Evolutionary conservation across 2,888 invertebrate genomes (phyloP).

Genomic region (Hymenopus coronatus): DNA sequence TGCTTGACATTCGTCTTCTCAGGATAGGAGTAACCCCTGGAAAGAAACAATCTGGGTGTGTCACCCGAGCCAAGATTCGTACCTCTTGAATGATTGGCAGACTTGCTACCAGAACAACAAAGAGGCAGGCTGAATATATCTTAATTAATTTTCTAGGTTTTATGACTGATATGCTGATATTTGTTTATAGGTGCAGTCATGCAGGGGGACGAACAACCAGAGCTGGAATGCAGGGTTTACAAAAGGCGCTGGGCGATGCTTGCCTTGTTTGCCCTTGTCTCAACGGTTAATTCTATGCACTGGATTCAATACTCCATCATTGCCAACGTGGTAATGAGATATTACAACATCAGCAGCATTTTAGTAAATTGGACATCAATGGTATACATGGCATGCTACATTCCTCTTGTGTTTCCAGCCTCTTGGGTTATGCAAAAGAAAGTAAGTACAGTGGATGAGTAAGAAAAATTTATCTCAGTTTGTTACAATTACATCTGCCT

Average conservation of each 20-base stretch:
- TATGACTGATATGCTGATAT: background rate
- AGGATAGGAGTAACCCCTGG: too few species aligned
- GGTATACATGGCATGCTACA: slow-evolving; percentile 60
- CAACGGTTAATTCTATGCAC: slow-evolving; percentile 55
- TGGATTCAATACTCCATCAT: slow-evolving; percentile 59
- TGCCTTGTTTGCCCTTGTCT: slow-evolving; percentile 51
- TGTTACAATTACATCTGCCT: too few species aligned
- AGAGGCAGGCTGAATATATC: too few species aligned
- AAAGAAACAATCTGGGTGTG: too few species aligned
- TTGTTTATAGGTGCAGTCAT: background rate
- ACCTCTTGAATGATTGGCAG: too few species aligned
- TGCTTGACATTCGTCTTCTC: too few species aligned
- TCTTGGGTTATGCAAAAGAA: slow-evolving; percentile 56
- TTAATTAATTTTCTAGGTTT: too few species aligned
- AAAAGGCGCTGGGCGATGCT: slow-evolving; percentile 51
- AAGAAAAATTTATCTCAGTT: too few species aligned
- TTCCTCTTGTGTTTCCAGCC: slow-evolving; percentile 60
- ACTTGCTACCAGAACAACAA: too few species aligned
- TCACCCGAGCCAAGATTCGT: too few species aligned
- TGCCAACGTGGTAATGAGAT: slow-evolving; percentile 47
- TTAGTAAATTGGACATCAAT: slow-evolving; percentile 59
- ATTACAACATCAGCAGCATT: slow-evolving; percentile 40
- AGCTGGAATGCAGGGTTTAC: slow-evolving; percentile 33
- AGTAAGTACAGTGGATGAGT: background rate
- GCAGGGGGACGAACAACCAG: background rate